A percentile compares a stretch with the other conserved stretches of the same genome.
phyloP scores from a whole-genome alignment of 1,140 invertebrate species.

The Procambarus virginalis region DNA sequence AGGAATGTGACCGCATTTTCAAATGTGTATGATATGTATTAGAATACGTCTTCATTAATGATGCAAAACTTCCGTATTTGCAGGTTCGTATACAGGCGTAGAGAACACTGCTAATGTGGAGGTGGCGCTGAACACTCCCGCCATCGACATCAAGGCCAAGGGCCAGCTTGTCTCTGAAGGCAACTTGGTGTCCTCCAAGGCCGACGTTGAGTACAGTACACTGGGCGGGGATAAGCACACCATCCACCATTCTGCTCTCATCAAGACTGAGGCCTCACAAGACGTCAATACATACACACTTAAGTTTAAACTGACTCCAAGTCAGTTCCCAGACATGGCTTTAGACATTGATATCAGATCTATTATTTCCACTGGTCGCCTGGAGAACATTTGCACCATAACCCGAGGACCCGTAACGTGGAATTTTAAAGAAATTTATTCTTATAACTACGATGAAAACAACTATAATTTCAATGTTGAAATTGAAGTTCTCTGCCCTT shows the following conservation, averaged over 20 bases:
- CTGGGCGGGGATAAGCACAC: neutral
- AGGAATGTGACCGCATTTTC: too few relatives aligned
- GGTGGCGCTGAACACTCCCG: neutral
- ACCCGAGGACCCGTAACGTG: neutral
- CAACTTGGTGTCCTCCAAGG: neutral
- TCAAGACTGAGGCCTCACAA: slow-evolving; percentile 17
- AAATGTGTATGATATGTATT: too few relatives aligned
- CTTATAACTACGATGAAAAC: neutral
- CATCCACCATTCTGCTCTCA: neutral
- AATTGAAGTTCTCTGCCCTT: neutral
- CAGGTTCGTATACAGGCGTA: neutral
- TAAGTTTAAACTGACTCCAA: slow-evolving; percentile 19
- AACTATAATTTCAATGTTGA: neutral
- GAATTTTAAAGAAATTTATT: neutral
- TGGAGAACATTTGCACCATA: neutral
- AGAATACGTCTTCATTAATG: too few relatives aligned
- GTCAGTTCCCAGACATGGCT: slow-evolving; percentile 7
- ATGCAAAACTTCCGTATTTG: neutral
- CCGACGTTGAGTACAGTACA: slow-evolving; percentile 4
- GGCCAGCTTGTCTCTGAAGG: neutral
- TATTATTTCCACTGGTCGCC: neutral
- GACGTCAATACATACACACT: neutral
- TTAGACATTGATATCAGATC: neutral
- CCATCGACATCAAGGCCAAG: neutral
- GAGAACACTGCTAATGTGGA: neutral